A percentile compares a stretch with the other conserved stretches of the same genome.
phyloP scores from a whole-genome alignment of 2,888 invertebrate species.

The Drosophila koepferae region DNA sequence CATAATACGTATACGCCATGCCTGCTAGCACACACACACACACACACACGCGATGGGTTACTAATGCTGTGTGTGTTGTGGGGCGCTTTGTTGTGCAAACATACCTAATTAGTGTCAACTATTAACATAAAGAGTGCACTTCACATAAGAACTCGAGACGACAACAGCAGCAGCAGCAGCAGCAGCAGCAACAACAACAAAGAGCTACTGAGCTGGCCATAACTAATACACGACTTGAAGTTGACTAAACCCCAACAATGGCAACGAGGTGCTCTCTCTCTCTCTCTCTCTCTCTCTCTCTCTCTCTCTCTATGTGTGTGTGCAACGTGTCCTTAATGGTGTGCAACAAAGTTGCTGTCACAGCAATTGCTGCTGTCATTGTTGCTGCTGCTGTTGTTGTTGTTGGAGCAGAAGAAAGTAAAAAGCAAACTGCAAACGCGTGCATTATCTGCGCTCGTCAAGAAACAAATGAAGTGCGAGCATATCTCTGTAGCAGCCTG shows the following conservation, averaged over 20 bases:
- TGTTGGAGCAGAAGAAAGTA: conserved; percentile 20
- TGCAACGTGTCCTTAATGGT: conserved; percentile 63
- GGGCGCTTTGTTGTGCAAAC: conserved; percentile 76
- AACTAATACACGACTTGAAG: conserved; percentile 71
- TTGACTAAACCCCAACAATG: conserved; percentile 68
- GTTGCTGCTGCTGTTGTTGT: conserved; percentile 10
- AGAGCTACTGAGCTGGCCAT: conserved; percentile 63
- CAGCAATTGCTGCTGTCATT: conserved; percentile 32
- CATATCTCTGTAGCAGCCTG: conserved; percentile 28
- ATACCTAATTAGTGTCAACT: conserved; percentile 79
- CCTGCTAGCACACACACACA: conserved; percentile 25
- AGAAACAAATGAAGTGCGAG: conserved; percentile 65
- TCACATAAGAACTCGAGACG: conserved; percentile 79
- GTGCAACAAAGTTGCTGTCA: conserved; percentile 48
- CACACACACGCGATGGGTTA: conserved; percentile 5
- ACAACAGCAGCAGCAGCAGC: conserved; percentile 46
- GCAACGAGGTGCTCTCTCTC: conserved; percentile 15
- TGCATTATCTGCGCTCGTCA: conserved; percentile 68
- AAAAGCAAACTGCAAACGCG: conserved; percentile 48
- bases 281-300: background rate
- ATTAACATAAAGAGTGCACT: conserved; percentile 80
- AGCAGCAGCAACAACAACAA: conserved; percentile 32
- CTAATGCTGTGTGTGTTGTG: conserved; percentile 18
- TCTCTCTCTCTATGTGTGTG: background rate
- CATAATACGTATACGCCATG: conserved; percentile 55